Evolutionary conservation across 2,113 vertebrate genomes (phyloP).

Genomic region (Microcebus tavaratra): DNA sequence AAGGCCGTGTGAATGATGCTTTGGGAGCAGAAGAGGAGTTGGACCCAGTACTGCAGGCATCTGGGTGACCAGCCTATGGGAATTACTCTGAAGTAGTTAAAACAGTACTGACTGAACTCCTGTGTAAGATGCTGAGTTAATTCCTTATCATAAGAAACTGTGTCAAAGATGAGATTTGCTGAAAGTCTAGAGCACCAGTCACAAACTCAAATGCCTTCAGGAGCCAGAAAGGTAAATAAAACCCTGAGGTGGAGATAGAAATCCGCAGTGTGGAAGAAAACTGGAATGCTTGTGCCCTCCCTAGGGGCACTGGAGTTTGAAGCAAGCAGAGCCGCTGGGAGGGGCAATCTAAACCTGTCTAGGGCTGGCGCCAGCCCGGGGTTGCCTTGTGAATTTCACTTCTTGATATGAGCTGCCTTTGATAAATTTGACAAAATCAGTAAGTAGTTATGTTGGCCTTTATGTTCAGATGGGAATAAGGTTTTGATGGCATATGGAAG

Average conservation of each 20-base stretch:
- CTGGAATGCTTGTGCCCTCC: fast-evolving
- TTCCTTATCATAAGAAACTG: constrained; percentile 24
- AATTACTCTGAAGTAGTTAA: neutral
- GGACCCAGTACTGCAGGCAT: neutral
- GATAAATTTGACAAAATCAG: neutral
- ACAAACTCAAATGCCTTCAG: neutral
- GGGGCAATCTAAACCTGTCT: fast-evolving
- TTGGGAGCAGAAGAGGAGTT: neutral
- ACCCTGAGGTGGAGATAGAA: neutral
- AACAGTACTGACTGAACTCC: neutral
- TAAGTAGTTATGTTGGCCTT: neutral
- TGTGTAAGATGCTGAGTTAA: neutral
- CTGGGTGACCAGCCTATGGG: neutral
- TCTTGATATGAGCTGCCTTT: neutral
- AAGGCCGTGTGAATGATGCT: neutral
- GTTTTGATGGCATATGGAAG: neutral
- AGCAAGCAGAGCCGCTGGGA: neutral
- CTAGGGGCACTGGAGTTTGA: neutral
- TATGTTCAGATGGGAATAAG: neutral
- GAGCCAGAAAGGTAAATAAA: neutral
- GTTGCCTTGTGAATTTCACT: neutral
- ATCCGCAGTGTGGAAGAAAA: neutral
- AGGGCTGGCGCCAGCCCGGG: neutral
- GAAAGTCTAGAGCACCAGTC: neutral
- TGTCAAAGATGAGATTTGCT: constrained; percentile 21